Evolutionary conservation across 1,140 invertebrate genomes (phyloP).

Genomic region (Homarus americanus): DNA sequence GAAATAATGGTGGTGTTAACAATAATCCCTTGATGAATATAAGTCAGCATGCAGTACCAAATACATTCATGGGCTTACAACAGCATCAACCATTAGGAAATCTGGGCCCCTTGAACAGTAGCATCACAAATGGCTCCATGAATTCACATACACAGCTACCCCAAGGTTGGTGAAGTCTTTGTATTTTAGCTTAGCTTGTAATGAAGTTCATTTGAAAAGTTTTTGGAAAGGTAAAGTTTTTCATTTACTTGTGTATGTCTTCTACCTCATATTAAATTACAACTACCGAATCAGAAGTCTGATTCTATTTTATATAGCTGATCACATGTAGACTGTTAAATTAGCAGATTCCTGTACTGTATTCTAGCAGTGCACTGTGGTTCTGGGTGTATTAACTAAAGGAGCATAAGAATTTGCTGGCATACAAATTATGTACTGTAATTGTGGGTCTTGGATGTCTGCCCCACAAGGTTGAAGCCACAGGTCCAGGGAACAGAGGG

Average conservation of each 20-base stretch:
- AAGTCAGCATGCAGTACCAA: conserved; percentile 11
- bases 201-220: neutral
- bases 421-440: no score
- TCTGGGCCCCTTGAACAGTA: neutral
- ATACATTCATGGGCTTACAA: neutral
- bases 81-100: conserved; percentile 12
- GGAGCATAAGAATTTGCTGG: no score
- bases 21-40: neutral
- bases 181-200: neutral
- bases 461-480: no score
- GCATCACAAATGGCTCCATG: neutral
- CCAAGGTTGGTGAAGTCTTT: neutral
- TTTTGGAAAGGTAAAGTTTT: neutral
- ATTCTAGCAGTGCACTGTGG: no score
- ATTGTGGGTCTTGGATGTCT: no score
- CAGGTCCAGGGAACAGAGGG: no score
- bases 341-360: neutral
- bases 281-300: no score
- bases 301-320: neutral
- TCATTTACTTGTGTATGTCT: neutral
- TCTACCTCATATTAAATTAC: neutral
- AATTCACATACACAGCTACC: neutral
- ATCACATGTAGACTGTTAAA: neutral
- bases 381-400: no score
- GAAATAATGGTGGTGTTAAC: no score